Conservation (phyloP, 2,888 invertebrate genomes). For the Rhodophaea formosa region DNA sequence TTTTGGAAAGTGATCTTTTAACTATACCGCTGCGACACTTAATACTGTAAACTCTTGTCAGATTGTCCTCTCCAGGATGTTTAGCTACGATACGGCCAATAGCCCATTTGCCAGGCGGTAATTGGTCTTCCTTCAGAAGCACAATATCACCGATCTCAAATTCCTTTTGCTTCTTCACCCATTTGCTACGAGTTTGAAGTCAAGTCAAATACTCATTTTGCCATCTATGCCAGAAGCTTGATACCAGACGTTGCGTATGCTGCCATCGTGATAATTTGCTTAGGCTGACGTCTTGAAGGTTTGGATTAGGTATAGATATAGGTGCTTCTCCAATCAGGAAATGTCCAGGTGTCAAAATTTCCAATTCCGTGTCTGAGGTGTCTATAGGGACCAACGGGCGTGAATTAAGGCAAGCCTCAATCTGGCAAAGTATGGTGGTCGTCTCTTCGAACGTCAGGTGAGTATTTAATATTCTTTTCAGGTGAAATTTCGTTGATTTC, state of each 20-base stretch:
- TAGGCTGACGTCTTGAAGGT: conserved; percentile 20
- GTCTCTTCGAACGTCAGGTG: conserved; percentile 28
- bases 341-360: conserved; percentile 33
- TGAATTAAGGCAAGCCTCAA: conserved; percentile 32
- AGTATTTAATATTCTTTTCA: conserved; percentile 18
- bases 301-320: conserved; percentile 24
- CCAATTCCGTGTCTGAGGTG: conserved; percentile 13
- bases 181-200: conserved; percentile 31
- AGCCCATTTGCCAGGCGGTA: conserved; percentile 21
- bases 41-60: conserved; percentile 24
- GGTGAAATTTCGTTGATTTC: conserved; percentile 21
- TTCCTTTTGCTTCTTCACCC: conserved; percentile 26
- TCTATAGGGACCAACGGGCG: background rate
- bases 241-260: conserved; percentile 28
- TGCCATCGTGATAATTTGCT: conserved; percentile 30
- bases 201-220: conserved; percentile 27
- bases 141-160: conserved; percentile 30
- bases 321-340: conserved; percentile 31
- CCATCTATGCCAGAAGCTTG: conserved; percentile 32
- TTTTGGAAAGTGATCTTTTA: background rate
- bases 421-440: conserved; percentile 25
- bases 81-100: conserved; percentile 18
- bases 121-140: conserved; percentile 14
- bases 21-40: background rate
- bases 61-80: conserved; percentile 19